Conservation (phyloP, 2,797 vertebrate genomes). For the Hypotaenidia philippensis region DNA sequence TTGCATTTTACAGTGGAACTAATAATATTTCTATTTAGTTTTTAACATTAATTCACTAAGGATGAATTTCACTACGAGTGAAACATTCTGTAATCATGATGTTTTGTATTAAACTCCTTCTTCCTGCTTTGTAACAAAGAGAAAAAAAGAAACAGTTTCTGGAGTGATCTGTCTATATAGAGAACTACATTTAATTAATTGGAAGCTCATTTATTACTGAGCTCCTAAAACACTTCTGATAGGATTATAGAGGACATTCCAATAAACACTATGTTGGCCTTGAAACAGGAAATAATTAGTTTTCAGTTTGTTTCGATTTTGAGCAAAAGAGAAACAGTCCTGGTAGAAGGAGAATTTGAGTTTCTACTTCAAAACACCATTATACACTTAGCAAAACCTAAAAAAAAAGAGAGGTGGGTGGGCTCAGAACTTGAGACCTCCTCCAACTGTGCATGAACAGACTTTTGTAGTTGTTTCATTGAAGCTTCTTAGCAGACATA, state of each 20-base stretch:
- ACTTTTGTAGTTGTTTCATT: not conserved
- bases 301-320: slow-evolving; percentile 15
- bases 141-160: not conserved
- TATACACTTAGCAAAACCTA: not conserved
- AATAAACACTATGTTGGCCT: slow-evolving; percentile 9
- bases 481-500: not conserved
- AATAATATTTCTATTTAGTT: not conserved
- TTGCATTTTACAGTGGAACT: not conserved
- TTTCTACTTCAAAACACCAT: slow-evolving; percentile 28
- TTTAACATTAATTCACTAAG: not conserved
- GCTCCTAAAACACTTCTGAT: slow-evolving; percentile 29
- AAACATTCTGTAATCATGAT: not conserved
- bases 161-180: not conserved
- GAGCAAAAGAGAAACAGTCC: slow-evolving; percentile 24
- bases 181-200: slow-evolving; percentile 49
- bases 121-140: slow-evolving; percentile 34
- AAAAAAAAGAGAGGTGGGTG: not conserved
- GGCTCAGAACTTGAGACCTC: not conserved
- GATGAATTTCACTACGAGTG: not conserved
- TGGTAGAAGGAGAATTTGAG: not conserved
- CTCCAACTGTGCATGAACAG: not conserved
- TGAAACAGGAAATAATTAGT: slow-evolving; percentile 62
- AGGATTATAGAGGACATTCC: slow-evolving; percentile 43
- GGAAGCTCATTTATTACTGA: slow-evolving; percentile 34
- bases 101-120: slow-evolving; percentile 20